Evolutionary conservation across 2,113 vertebrate genomes (phyloP).

Genomic region (Cairina moschata): DNA sequence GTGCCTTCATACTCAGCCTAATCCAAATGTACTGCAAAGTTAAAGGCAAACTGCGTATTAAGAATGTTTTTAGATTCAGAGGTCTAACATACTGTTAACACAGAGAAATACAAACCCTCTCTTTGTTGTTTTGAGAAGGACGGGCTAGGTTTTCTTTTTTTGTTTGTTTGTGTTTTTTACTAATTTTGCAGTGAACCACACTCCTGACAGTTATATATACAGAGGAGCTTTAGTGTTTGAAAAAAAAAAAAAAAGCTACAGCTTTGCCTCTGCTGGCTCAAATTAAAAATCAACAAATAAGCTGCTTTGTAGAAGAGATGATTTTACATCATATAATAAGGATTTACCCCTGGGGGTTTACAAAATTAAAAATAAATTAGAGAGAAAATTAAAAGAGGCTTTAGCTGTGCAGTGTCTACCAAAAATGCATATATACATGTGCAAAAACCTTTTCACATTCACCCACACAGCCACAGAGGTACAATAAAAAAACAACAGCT

Average conservation of each 20-base stretch:
- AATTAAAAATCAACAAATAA: constrained; percentile 58
- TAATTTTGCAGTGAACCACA: neutral
- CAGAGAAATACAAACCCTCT: neutral
- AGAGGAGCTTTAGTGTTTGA: neutral
- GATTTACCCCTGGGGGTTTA: constrained; percentile 26
- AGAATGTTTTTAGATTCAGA: neutral
- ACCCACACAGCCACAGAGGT: neutral
- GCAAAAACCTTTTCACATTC: constrained; percentile 7
- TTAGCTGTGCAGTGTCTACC: constrained; percentile 19
- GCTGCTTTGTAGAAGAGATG: constrained; percentile 32
- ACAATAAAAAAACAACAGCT: neutral
- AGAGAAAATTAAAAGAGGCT: constrained; percentile 51
- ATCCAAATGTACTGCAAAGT: neutral
- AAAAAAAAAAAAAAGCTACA: constrained; percentile 7
- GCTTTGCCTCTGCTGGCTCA: constrained; percentile 14
- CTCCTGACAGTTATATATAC: neutral
- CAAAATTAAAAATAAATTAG: constrained; percentile 69
- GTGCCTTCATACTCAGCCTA: neutral
- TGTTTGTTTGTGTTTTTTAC: neutral
- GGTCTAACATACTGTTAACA: neutral
- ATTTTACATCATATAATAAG: constrained; percentile 55
- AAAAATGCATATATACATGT: neutral
- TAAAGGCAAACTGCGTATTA: neutral
- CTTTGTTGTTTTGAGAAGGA: neutral
- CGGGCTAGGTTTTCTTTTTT: neutral